phyloP scores from a whole-genome alignment of 2,888 invertebrate genomes.

The Adelognathus sp. region DNA sequence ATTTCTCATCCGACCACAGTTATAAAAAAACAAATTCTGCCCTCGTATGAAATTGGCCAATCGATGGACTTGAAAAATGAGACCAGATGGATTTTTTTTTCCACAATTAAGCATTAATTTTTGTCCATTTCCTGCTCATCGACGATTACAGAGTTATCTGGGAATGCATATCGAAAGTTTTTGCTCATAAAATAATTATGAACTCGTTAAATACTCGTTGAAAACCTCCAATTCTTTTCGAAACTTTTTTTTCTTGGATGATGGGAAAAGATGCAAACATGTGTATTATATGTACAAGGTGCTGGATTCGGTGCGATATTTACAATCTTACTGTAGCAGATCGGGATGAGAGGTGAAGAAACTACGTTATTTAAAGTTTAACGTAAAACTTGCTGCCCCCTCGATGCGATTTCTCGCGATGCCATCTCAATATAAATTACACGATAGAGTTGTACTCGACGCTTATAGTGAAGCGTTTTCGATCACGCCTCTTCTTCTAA shows the following conservation, averaged over 20 bases:
- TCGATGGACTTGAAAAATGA: not conserved
- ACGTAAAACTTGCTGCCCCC: not conserved
- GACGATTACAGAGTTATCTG: not conserved
- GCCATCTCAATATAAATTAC: constrained; percentile 1
- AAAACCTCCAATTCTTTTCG: not conserved
- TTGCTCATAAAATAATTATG: not conserved
- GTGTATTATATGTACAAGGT: constrained; percentile 28
- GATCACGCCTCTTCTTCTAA: not conserved
- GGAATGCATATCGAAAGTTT: constrained; percentile 9
- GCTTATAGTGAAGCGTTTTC: not conserved
- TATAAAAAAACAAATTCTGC: too few species aligned
- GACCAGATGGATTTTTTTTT: not conserved
- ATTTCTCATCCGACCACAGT: too few species aligned
- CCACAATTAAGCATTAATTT: not conserved
- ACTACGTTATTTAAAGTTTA: not conserved
- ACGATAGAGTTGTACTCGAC: not conserved
- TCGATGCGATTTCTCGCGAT: not conserved
- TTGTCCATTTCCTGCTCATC: not conserved
- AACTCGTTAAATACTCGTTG: not conserved
- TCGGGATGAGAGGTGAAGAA: not conserved
- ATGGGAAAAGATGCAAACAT: constrained; percentile 5
- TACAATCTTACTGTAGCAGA: constrained; percentile 24
- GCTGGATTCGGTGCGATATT: not conserved
- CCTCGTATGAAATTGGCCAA: not conserved
- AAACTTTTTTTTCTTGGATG: not conserved